A percentile compares a stretch with the other conserved stretches of the same genome.
Evolutionary conservation across 2,888 invertebrate genomes (phyloP).

Genomic region (Tenthredo notha): DNA sequence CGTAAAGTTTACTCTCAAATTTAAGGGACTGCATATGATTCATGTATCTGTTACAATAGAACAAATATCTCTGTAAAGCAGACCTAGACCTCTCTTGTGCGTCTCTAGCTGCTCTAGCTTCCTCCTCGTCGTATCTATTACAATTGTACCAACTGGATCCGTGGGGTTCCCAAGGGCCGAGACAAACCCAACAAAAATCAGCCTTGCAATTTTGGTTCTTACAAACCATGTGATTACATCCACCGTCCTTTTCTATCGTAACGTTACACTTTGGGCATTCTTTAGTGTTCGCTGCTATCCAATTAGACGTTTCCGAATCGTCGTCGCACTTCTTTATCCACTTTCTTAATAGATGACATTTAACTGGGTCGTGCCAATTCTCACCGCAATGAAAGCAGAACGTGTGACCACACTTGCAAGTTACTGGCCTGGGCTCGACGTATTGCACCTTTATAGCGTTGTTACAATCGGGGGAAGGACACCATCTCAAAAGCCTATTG

Average conservation of each 20-base stretch:
- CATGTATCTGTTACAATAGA: slow-evolving; percentile 99
- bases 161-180: slow-evolving; percentile 99
- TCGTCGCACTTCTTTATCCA: slow-evolving; percentile 99
- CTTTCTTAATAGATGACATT: slow-evolving; percentile 93
- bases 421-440: slow-evolving; percentile 94
- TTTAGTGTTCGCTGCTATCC: slow-evolving; percentile 99
- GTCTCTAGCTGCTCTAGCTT: slow-evolving; percentile 97
- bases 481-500: slow-evolving; percentile 97
- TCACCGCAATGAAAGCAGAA: slow-evolving; percentile 98
- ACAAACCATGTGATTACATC: slow-evolving; percentile 99
- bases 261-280: slow-evolving; percentile 99
- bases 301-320: slow-evolving; percentile 99
- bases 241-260: slow-evolving; percentile 98
- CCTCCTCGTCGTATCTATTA: slow-evolving; percentile 98
- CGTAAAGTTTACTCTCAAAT: slow-evolving; percentile 98
- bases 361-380: slow-evolving; percentile 99
- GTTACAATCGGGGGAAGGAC: slow-evolving; percentile 98
- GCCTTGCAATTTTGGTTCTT: slow-evolving; percentile 98
- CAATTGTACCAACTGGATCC: slow-evolving; percentile 99
- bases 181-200: slow-evolving; percentile 99
- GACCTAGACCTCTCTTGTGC: slow-evolving; percentile 97
- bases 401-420: slow-evolving; percentile 94
- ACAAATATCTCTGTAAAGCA: slow-evolving; percentile 96
- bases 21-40: slow-evolving; percentile 99
- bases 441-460: slow-evolving; percentile 96